Percentiles rank a stretch among this genome's conserved stretches.
phyloP scores from a whole-genome alignment of 2,113 vertebrate species.

The Ciconia maguari region DNA sequence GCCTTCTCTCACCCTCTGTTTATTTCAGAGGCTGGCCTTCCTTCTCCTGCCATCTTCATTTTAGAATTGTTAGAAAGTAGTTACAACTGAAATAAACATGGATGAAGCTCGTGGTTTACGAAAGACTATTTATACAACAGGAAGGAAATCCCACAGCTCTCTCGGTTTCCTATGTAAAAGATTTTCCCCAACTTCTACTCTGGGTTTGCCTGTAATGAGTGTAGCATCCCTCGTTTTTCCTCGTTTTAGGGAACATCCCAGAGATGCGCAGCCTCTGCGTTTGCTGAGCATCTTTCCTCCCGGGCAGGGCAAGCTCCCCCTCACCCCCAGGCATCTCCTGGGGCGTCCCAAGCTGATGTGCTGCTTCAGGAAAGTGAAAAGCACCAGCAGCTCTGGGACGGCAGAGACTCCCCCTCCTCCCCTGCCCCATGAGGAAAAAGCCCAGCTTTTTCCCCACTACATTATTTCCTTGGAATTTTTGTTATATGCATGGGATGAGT shows the following conservation, averaged over 20 bases:
- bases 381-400: background rate
- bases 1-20: background rate
- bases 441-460: accelerated
- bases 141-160: background rate
- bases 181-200: background rate
- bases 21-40: background rate
- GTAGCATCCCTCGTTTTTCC: background rate
- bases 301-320: background rate
- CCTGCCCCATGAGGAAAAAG: background rate
- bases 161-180: background rate
- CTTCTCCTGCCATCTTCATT: background rate
- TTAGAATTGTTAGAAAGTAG: background rate
- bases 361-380: background rate
- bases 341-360: background rate
- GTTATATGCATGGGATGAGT: accelerated
- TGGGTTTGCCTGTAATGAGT: background rate
- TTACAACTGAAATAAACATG: background rate
- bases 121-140: background rate
- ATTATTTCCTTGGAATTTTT: background rate
- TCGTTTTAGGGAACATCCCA: background rate
- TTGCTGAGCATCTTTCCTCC: background rate
- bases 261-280: background rate
- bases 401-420: background rate
- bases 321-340: background rate
- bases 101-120: background rate